phyloP scores from a whole-genome alignment of 2,888 invertebrate species.

The Epsilonema sp. region DNA sequence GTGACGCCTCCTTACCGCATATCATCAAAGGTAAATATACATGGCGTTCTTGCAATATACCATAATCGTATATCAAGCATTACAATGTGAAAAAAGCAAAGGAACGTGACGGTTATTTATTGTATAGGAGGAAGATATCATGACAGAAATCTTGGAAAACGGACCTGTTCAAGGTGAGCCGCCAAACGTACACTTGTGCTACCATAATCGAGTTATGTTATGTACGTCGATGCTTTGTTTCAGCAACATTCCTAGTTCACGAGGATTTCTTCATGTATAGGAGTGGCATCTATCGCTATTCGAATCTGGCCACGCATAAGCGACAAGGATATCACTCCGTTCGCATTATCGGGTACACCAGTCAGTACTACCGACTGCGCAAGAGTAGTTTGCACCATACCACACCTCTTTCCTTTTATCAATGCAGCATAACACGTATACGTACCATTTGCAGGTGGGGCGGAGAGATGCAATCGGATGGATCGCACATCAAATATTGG shows the following conservation, averaged over 20 bases:
- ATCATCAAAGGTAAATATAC: conserved; percentile 9
- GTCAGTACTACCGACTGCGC: too few relatives aligned
- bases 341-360: conserved; percentile 55
- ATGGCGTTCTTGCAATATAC: too few relatives aligned
- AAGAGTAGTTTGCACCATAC: too few relatives aligned
- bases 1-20: conserved; percentile 35
- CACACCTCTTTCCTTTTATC: too few relatives aligned
- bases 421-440: conserved; percentile 1
- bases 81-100: too few relatives aligned
- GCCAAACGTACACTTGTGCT: too few relatives aligned
- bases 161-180: conserved; percentile 89
- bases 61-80: too few relatives aligned
- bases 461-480: conserved; percentile 45
- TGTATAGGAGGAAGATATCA: conserved; percentile 49
- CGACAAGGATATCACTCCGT: conserved; percentile 57
- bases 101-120: conserved; percentile 4
- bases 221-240: conserved; percentile 20
- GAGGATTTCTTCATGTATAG: conserved; percentile 80
- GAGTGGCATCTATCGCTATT: conserved; percentile 54
- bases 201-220: too few relatives aligned
- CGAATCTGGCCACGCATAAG: conserved; percentile 16
- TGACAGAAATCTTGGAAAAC: conserved; percentile 67
- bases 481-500: conserved; percentile 66
- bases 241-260: conserved; percentile 68
- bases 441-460: conserved; percentile 45